A percentile compares a stretch with the other conserved stretches of the same genome.
These are phyloP conservation scores for Phymastichus coffea DNA, from an alignment of 1,140 invertebrate genomes.

Conservation along the genomic window DNA sequence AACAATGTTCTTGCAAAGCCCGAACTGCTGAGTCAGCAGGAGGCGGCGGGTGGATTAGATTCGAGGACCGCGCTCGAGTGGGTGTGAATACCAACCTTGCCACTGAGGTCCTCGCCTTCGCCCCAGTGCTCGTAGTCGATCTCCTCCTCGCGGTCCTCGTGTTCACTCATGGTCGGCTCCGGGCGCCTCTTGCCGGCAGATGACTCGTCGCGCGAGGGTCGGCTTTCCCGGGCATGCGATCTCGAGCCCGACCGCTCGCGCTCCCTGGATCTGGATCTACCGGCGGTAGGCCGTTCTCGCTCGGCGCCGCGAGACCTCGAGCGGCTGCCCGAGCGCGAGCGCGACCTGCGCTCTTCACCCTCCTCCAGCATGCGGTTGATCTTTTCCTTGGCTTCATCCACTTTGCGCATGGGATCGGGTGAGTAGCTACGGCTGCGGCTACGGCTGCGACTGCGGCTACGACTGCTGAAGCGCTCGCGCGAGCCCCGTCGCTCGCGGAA, in stretches of 20 bases:
- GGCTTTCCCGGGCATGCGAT: too few relatives aligned
- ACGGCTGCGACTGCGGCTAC: too few relatives aligned
- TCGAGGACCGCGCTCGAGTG: too few relatives aligned
- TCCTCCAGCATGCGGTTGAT: constrained; percentile 63
- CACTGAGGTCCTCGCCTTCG: constrained; percentile 38
- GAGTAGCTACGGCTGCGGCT: constrained; percentile 63
- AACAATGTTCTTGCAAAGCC: neutral
- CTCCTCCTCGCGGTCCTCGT: constrained; percentile 67
- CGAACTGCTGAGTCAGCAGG: neutral
- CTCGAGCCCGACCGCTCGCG: constrained; percentile 64
- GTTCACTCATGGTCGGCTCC: constrained; percentile 69
- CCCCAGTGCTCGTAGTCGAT: constrained; percentile 58
- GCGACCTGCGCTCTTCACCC: constrained; percentile 57
- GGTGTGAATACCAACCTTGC: constrained; percentile 38
- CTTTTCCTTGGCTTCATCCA: constrained; percentile 62
- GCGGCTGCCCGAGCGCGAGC: constrained; percentile 60
- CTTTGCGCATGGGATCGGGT: constrained; percentile 62
- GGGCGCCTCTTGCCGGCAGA: constrained; percentile 48
- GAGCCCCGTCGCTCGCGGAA: constrained; percentile 62
- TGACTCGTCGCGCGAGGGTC: constrained; percentile 17
- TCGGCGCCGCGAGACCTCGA: constrained; percentile 65
- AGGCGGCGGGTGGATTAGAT: neutral
- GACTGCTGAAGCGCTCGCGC: constrained; percentile 56
- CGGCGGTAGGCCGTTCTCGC: too few relatives aligned
- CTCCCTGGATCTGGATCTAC: constrained; percentile 50